Conservation (phyloP, 2,888 invertebrate species). For the Cremastinae sp. region DNA sequence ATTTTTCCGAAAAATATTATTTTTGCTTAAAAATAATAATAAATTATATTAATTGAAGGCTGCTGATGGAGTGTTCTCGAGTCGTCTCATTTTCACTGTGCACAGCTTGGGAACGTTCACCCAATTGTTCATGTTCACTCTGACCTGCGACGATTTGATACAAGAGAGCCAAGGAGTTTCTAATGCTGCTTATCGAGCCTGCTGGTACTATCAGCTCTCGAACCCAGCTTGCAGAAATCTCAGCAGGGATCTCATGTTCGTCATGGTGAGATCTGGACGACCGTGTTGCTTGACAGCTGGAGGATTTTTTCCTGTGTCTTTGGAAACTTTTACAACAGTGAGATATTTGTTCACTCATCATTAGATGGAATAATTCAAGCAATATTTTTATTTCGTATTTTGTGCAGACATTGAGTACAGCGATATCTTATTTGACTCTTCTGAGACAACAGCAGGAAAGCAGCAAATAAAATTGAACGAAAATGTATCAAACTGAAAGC, state of each 20-base stretch:
- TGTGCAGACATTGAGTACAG: conserved; percentile 63
- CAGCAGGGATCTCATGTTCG: conserved; percentile 55
- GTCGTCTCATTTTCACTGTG: conserved; percentile 48
- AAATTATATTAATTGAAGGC: no score
- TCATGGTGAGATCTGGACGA: conserved; percentile 57
- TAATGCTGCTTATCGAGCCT: conserved; percentile 46
- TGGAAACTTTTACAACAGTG: conserved; percentile 64
- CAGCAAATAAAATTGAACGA: not conserved
- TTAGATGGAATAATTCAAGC: no score
- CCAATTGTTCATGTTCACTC: conserved; percentile 61
- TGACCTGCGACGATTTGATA: conserved; percentile 60
- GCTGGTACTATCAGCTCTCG: conserved; percentile 41
- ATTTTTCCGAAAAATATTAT: no score
- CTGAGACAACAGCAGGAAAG: conserved; percentile 45
- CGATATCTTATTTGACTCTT: conserved; percentile 65
- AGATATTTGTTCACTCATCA: conserved; percentile 4
- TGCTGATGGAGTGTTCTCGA: conserved; percentile 45
- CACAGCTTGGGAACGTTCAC: conserved; percentile 46
- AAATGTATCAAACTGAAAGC: no score
- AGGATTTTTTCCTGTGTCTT: conserved; percentile 61
- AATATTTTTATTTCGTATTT: not conserved
- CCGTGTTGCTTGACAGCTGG: conserved; percentile 60
- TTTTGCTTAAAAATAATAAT: no score
- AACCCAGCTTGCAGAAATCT: conserved; percentile 25
- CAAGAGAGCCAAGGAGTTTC: conserved; percentile 41